Percentiles rank a stretch among this genome's conserved stretches.
Evolutionary conservation across 2,888 invertebrate species (phyloP).

Genomic region (Tiliacea citrago): DNA sequence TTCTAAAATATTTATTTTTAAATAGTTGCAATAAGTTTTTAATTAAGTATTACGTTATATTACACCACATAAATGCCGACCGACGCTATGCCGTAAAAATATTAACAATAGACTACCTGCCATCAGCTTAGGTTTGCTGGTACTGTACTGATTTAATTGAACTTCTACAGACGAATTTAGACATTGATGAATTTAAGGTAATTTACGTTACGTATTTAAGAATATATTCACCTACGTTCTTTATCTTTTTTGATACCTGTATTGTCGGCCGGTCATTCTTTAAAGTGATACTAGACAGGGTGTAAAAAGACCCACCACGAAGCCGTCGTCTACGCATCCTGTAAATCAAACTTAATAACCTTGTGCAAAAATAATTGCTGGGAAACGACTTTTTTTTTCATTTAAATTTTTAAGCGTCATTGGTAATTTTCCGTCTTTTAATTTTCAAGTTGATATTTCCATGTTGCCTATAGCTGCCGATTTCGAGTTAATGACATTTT

Average conservation of each 20-base stretch:
- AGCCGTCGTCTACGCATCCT: neutral
- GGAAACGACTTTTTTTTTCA: neutral
- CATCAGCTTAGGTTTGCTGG: conserved; percentile 10
- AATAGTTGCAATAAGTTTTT: neutral
- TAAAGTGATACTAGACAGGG: conserved; percentile 11
- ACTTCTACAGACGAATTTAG: conserved; percentile 22
- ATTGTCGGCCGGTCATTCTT: conserved; percentile 2
- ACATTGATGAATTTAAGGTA: conserved; percentile 13
- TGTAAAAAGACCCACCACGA: conserved; percentile 2
- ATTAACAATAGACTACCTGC: conserved; percentile 16
- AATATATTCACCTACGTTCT: conserved; percentile 23
- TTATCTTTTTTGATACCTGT: conserved; percentile 1
- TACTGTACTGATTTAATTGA: conserved; percentile 21
- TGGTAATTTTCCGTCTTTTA: too few relatives aligned
- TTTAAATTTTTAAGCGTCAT: too few relatives aligned
- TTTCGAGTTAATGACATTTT: too few relatives aligned
- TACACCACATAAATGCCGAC: conserved; percentile 6
- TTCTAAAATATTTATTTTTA: conserved; percentile 11
- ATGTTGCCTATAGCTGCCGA: too few relatives aligned
- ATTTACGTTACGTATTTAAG: conserved; percentile 35
- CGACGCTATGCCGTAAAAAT: conserved; percentile 14
- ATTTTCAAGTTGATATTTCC: too few relatives aligned
- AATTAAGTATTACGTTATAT: conserved; percentile 14
- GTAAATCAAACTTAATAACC: neutral
- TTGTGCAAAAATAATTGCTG: neutral